These are phyloP conservation scores for Lepus townsendii DNA, from an alignment of 2,797 vertebrate species.

Conservation along the genomic window DNA sequence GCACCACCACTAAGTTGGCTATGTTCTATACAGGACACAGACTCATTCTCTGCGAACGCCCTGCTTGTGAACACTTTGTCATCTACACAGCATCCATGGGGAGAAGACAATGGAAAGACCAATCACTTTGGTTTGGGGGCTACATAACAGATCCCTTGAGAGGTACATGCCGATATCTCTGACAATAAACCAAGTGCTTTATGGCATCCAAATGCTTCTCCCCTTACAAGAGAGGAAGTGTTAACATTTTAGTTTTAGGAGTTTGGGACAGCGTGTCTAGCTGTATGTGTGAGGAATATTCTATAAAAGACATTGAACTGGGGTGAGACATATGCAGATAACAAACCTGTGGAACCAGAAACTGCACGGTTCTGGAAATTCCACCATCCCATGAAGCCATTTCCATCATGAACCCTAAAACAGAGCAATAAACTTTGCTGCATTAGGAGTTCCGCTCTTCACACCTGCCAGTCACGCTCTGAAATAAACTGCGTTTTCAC, in stretches of 20 bases:
- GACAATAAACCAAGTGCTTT: neutral
- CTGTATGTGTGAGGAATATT: neutral
- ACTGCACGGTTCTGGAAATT: slow-evolving; percentile 99
- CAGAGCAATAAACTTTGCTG: neutral
- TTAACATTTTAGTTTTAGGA: neutral
- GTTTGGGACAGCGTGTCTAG: neutral
- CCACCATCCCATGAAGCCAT: slow-evolving; percentile 99
- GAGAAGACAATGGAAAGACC: neutral
- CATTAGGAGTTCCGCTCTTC: neutral
- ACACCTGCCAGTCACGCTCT: neutral
- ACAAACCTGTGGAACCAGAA: slow-evolving; percentile 97
- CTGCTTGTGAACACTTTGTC: neutral
- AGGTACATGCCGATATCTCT: neutral
- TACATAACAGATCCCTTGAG: neutral
- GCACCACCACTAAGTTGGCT: neutral
- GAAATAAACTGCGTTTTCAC: neutral
- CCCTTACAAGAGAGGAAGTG: neutral
- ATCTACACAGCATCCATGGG: neutral
- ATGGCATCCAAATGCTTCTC: neutral
- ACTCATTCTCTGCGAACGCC: neutral
- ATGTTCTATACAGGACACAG: neutral
- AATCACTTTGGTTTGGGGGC: neutral
- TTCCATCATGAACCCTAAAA: slow-evolving; percentile 99
- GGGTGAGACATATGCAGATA: neutral
- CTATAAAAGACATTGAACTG: neutral